Evolutionary conservation across 2,113 vertebrate genomes (phyloP), one percentile per base, ranked within the genome.

Genomic region (Pomatostomus ruficeps): DNA sequence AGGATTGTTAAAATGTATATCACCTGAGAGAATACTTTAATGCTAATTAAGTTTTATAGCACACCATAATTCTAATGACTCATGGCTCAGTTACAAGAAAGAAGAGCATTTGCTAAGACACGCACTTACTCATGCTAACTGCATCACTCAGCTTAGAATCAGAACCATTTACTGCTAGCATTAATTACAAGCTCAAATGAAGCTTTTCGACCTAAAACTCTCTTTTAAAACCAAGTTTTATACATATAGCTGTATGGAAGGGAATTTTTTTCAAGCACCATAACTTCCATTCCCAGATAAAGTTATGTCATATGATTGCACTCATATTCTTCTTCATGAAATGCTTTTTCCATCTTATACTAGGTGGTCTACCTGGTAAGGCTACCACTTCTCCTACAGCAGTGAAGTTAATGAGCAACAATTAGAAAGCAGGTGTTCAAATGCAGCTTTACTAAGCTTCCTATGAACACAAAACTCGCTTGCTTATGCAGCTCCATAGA

Each of bases 1-100:
- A 40, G 43, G 57, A 92, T 87, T 95, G 68, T 92, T 87, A 63
- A 95, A 95, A 95, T 59, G 26, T 51, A 51, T 86, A 70, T 74
- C 76, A 95, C 93, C 93, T 89, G 95, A 87, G 91, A 95, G 91
- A 96, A 95, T 89, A 91, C 26, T 95, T 94, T 81, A 85, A 89
- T 91, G 77, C 48, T 94, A 94, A 94, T 94, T 81, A 89, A 87
- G 59, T 87, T 96, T 94, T 95, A 96, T 84, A 71, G 70, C 40
- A 75, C 20, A n/a, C 22, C 38, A 52, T 95, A 81, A 94, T 91
- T 96, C 77, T 81, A 95, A 95, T 93, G 87, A 71, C 76, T 94
- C 89, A 81, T 87, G 85, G 65, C 85, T 96, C 84, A 48, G 33
- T 87, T 91, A 81, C 46, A 89, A 89, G 62, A 86, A 68, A 54